These are phyloP conservation scores for Dolichallabes microphthalmus DNA, from an alignment of 2,113 vertebrate species.

Conservation along the genomic window DNA sequence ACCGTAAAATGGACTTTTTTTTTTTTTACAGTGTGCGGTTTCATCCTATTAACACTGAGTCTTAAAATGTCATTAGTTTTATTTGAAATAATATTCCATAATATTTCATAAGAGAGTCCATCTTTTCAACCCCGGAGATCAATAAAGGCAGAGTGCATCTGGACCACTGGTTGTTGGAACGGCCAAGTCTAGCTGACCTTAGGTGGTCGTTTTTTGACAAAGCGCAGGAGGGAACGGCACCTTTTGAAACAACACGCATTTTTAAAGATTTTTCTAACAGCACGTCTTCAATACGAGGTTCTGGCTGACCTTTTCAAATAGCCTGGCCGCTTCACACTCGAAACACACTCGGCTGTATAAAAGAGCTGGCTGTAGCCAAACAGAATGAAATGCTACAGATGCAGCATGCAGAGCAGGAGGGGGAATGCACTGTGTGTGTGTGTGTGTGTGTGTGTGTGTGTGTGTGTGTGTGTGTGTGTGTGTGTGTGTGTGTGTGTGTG, in stretches of 20 bases:
- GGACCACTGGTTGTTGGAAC: background rate
- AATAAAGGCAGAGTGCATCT: background rate
- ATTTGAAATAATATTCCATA: too few species aligned
- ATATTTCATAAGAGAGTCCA: too few species aligned
- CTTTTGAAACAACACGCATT: constrained; percentile 46
- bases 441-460: background rate
- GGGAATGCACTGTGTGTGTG: background rate
- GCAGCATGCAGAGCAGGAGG: constrained; percentile 28
- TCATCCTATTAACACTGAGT: background rate
- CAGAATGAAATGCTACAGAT: constrained; percentile 34
- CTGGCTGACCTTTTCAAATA: constrained; percentile 47
- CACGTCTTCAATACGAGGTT: constrained; percentile 44
- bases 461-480: constrained; percentile 16
- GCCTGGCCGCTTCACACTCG: constrained; percentile 23
- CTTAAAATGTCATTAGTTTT: background rate
- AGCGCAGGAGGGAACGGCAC: constrained; percentile 37
- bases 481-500: constrained; percentile 13
- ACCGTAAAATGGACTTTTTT: too few species aligned
- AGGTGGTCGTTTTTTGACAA: constrained; percentile 31
- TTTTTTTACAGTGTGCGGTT: too few species aligned
- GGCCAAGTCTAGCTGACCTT: constrained; percentile 31
- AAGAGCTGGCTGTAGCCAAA: constrained; percentile 41
- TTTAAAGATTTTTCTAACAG: constrained; percentile 52
- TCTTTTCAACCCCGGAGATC: background rate
- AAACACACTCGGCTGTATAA: constrained; percentile 38